These are phyloP conservation scores for Connochaetes taurinus DNA, from an alignment of 2,113 vertebrate genomes.

Conservation along the genomic window DNA sequence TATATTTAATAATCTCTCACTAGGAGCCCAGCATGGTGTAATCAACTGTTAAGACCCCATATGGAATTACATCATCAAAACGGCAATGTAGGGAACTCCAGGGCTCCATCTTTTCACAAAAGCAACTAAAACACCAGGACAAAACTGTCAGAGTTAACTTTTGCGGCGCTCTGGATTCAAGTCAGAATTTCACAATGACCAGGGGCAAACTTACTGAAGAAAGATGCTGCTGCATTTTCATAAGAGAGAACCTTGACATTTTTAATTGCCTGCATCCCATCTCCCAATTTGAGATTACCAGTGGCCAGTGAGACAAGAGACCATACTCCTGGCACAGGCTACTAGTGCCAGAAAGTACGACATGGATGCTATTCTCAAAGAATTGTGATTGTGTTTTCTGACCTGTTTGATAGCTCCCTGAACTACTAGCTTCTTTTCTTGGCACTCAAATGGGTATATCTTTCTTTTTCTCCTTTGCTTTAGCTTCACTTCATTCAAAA, in stretches of 20 bases:
- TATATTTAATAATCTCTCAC: not conserved
- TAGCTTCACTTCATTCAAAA: not conserved
- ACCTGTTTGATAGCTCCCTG: not conserved
- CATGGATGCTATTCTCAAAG: not conserved
- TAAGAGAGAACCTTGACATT: not conserved
- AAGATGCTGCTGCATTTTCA: not conserved
- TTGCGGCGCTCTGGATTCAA: not conserved
- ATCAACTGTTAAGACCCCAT: not conserved
- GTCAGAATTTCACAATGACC: not conserved
- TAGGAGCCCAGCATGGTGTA: not conserved
- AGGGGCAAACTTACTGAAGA: not conserved
- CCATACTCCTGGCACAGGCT: not conserved
- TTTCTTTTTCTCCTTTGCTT: not conserved
- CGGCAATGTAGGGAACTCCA: not conserved
- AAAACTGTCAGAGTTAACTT: not conserved
- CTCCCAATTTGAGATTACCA: not conserved
- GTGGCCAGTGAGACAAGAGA: not conserved
- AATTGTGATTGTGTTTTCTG: not conserved
- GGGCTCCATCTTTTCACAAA: not conserved
- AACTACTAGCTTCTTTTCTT: not conserved
- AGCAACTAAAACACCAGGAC: not conserved
- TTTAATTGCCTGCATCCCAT: not conserved
- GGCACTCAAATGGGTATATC: not conserved
- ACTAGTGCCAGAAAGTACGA: not conserved
- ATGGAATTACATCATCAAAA: not conserved